Percentiles rank a stretch among this genome's conserved stretches.
Conservation (phyloP, 1,140 invertebrate genomes). For the Fopius arisanus region DNA sequence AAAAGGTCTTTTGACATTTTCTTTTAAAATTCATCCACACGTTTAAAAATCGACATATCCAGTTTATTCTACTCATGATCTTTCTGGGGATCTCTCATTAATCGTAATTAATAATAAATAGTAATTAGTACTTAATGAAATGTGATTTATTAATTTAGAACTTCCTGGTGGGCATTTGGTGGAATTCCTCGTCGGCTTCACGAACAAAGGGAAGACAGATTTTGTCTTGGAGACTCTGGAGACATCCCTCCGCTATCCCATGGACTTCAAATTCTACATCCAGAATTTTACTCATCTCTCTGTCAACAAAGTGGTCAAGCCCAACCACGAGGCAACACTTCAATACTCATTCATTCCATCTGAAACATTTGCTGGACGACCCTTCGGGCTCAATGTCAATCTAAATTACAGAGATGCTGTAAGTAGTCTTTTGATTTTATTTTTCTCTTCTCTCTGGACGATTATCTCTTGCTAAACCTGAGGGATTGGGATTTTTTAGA, state of each 20-base stretch:
- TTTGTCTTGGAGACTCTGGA: slow-evolving; percentile 93
- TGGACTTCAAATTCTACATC: slow-evolving; percentile 98
- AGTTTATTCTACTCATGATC: too few species aligned
- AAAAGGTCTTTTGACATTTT: too few species aligned
- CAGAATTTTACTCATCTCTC: slow-evolving; percentile 95
- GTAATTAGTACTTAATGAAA: background rate
- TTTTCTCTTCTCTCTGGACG: background rate
- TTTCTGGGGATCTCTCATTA: background rate
- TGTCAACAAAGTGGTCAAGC: slow-evolving; percentile 90
- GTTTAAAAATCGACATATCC: too few species aligned
- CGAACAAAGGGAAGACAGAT: slow-evolving; percentile 91
- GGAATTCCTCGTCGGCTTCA: slow-evolving; percentile 95
- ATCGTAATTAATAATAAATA: too few species aligned
- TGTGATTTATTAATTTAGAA: slow-evolving; percentile 67
- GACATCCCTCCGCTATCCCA: slow-evolving; percentile 97
- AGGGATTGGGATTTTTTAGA: slow-evolving; percentile 62
- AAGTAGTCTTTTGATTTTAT: slow-evolving; percentile 43
- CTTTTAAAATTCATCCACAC: too few species aligned
- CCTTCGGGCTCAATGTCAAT: slow-evolving; percentile 94
- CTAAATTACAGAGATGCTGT: slow-evolving; percentile 91
- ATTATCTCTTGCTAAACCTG: slow-evolving; percentile 11
- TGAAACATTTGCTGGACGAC: slow-evolving; percentile 93
- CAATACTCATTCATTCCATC: slow-evolving; percentile 95
- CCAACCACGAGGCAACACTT: slow-evolving; percentile 92
- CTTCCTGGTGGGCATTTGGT: slow-evolving; percentile 91